Conservation (phyloP, 2,888 invertebrate species). For the Philereme vetulata region DNA sequence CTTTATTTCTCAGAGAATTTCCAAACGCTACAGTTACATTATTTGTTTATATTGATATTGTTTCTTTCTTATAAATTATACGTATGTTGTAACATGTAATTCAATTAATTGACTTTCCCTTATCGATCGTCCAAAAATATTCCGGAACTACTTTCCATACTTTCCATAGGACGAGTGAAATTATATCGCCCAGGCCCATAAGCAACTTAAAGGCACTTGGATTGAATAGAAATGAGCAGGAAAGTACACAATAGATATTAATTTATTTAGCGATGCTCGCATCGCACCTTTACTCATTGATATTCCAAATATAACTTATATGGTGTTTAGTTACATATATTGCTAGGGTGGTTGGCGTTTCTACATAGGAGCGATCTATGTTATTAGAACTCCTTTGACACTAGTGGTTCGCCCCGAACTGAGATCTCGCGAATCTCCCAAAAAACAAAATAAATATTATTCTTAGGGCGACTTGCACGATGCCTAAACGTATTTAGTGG, state of each 20-base stretch:
- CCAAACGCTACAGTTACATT: too few species aligned
- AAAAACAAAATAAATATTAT: too few species aligned
- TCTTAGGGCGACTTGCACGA: too few species aligned
- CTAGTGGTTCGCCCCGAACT: too few species aligned
- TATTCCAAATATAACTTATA: slow-evolving; percentile 43
- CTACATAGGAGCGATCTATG: slow-evolving; percentile 6
- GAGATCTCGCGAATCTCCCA: too few species aligned
- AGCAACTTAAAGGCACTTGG: slow-evolving; percentile 38
- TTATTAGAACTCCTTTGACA: too few species aligned
- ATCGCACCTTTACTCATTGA: slow-evolving; percentile 46
- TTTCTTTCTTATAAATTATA: too few species aligned
- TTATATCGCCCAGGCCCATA: slow-evolving; percentile 71
- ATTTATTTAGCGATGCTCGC: slow-evolving; percentile 64
- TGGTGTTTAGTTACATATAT: slow-evolving; percentile 48
- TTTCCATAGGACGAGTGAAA: slow-evolving; percentile 81
- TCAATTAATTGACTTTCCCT: slow-evolving; percentile 71
- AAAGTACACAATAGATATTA: slow-evolving; percentile 77
- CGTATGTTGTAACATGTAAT: slow-evolving; percentile 39
- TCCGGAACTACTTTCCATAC: slow-evolving; percentile 77
- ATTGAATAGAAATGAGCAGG: slow-evolving; percentile 71
- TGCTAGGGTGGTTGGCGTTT: slow-evolving; percentile 21
- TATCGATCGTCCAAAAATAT: slow-evolving; percentile 75
- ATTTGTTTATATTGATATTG: too few species aligned
- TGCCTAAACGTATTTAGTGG: too few species aligned
- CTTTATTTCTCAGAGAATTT: too few species aligned